Percentiles rank a stretch among this genome's conserved stretches.
Conservation (phyloP, 2,888 invertebrate species). For the Nyleta sp. region DNA sequence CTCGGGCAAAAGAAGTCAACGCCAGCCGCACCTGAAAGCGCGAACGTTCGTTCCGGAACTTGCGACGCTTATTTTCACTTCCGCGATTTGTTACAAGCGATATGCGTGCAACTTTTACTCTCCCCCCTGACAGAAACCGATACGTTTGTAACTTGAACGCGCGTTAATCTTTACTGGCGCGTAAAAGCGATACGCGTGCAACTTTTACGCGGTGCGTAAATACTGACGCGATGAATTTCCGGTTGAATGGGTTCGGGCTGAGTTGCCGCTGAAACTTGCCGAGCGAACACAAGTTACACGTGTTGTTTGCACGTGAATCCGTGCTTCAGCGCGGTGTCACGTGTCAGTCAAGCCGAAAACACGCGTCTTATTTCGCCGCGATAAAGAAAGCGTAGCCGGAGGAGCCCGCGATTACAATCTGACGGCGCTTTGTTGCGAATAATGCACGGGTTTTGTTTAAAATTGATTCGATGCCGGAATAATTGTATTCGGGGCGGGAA, state of each 20-base stretch:
- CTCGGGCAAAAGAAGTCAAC: slow-evolving; percentile 48
- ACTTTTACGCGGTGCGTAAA: not conserved
- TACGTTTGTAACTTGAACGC: not conserved
- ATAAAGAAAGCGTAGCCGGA: not conserved
- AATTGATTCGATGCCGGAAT: too few relatives aligned
- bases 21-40: slow-evolving; percentile 37
- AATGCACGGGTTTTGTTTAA: too few relatives aligned
- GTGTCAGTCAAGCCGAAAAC: slow-evolving; percentile 33
- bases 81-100: slow-evolving; percentile 4
- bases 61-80: too few relatives aligned
- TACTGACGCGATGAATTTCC: not conserved
- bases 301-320: slow-evolving; percentile 44
- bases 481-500: too few relatives aligned
- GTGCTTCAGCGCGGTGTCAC: slow-evolving; percentile 27
- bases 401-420: too few relatives aligned
- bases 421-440: too few relatives aligned
- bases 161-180: not conserved
- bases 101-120: slow-evolving; percentile 9
- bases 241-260: not conserved
- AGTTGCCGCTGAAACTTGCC: slow-evolving; percentile 17
- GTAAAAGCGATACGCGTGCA: not conserved
- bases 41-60: slow-evolving; percentile 32
- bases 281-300: slow-evolving; percentile 25
- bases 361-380: slow-evolving; percentile 19
- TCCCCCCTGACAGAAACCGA: too few relatives aligned